phyloP scores from a whole-genome alignment of 2,888 invertebrate genomes.

The Noctua comes region DNA sequence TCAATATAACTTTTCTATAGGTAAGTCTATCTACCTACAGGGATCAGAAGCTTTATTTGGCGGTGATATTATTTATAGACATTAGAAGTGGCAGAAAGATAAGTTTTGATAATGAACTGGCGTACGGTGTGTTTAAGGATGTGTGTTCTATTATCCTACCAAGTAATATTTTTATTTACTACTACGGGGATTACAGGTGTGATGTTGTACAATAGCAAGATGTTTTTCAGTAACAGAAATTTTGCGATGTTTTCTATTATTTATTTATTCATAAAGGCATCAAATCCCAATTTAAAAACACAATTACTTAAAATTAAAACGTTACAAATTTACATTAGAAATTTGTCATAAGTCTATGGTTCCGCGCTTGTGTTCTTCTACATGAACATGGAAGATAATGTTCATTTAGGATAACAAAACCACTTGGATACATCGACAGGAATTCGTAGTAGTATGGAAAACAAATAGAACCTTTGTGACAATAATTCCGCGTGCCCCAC shows the following conservation, averaged over 20 bases:
- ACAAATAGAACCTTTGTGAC: slow-evolving; percentile 27
- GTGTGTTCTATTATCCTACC: background rate
- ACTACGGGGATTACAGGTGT: no score
- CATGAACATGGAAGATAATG: no score
- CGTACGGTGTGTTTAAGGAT: background rate
- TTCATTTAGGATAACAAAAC: background rate
- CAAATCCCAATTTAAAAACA: no score
- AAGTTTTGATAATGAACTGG: background rate
- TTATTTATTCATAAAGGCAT: no score
- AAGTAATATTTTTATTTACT: background rate
- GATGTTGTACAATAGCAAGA: no score
- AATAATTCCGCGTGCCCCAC: slow-evolving; percentile 66
- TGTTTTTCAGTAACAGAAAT: background rate
- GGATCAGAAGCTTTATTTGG: background rate
- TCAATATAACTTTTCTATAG: background rate
- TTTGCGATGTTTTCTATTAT: background rate
- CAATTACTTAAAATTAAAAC: no score
- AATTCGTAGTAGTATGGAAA: slow-evolving; percentile 20
- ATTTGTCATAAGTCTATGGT: background rate
- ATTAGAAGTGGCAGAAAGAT: background rate
- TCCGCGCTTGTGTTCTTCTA: no score
- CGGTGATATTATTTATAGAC: background rate
- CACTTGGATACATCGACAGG: background rate
- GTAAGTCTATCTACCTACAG: background rate
- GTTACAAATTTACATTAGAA: no score